phyloP scores from a whole-genome alignment of 2,113 vertebrate genomes.

The Falcunculus frontatus region DNA sequence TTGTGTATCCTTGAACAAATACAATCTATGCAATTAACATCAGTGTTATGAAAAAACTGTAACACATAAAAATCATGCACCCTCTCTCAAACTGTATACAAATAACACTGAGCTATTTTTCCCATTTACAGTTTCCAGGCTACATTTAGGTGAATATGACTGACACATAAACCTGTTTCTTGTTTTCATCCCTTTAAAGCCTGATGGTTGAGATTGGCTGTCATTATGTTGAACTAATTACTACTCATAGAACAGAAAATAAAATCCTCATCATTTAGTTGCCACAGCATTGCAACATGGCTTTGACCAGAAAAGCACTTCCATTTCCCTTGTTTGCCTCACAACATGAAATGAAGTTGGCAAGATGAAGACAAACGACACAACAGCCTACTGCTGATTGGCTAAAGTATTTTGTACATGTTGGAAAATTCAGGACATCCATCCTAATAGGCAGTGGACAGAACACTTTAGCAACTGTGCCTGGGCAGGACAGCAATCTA shows the following conservation, averaged over 20 bases:
- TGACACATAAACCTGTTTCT: neutral
- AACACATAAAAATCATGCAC: neutral
- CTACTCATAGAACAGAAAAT: neutral
- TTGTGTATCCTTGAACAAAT: neutral
- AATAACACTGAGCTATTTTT: neutral
- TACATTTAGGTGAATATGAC: neutral
- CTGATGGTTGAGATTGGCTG: neutral
- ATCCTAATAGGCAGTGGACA: slow-evolving; percentile 72
- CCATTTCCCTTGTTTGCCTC: neutral
- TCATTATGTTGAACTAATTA: neutral
- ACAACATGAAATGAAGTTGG: slow-evolving; percentile 12
- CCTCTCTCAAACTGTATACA: neutral
- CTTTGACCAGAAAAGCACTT: neutral
- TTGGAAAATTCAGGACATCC: slow-evolving; percentile 55
- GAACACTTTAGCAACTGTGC: slow-evolving; percentile 53
- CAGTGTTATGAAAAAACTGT: neutral
- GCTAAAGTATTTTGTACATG: slow-evolving; percentile 63
- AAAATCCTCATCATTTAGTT: neutral
- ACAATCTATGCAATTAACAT: neutral
- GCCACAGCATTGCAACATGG: neutral
- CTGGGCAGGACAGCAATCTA: slow-evolving; percentile 62
- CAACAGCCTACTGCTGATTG: slow-evolving; percentile 57
- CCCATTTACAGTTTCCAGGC: neutral
- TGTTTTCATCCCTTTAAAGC: neutral
- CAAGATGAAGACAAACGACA: slow-evolving; percentile 81